phyloP scores from a whole-genome alignment of 2,888 invertebrate species.

The Tryphoninae sp. region DNA sequence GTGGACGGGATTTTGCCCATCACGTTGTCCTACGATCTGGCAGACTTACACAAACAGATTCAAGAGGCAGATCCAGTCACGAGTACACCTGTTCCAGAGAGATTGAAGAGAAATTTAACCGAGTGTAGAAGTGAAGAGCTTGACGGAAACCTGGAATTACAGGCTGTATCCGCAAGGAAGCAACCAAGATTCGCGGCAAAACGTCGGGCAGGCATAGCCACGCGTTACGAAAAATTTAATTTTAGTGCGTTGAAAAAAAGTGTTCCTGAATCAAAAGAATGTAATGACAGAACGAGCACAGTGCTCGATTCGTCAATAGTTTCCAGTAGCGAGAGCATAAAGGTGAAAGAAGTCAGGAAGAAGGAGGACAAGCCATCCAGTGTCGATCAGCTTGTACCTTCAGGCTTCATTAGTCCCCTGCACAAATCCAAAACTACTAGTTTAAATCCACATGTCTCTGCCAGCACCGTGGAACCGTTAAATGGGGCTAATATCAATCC shows the following conservation, averaged over 20 bases:
- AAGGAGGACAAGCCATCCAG: conserved; percentile 15
- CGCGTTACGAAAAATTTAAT: conserved; percentile 61
- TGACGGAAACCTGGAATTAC: not conserved
- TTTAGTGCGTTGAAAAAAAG: conserved; percentile 54
- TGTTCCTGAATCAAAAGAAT: conserved; percentile 11
- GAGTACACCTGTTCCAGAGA: conserved; percentile 17
- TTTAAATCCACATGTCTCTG: not conserved
- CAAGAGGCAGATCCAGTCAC: not conserved
- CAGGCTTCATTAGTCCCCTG: not conserved
- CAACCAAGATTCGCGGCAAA: conserved; percentile 32
- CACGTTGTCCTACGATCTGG: conserved; percentile 55
- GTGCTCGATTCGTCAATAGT: not conserved
- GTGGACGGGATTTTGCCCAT: conserved; percentile 57
- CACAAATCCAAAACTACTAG: not conserved
- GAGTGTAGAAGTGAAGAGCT: not conserved
- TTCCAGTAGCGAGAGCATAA: not conserved
- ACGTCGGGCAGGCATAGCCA: conserved; percentile 32
- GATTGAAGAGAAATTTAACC: not conserved
- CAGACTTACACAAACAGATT: conserved; percentile 14
- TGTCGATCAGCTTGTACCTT: not conserved
- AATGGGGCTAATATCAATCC: conserved; percentile 23
- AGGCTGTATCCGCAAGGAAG: conserved; percentile 44
- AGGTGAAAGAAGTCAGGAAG: conserved; percentile 26
- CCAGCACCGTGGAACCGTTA: not conserved
- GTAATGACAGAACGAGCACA: conserved; percentile 12